These are phyloP conservation scores for Xylocampa areola DNA, from an alignment of 2,888 invertebrate species.

Conservation along the genomic window DNA sequence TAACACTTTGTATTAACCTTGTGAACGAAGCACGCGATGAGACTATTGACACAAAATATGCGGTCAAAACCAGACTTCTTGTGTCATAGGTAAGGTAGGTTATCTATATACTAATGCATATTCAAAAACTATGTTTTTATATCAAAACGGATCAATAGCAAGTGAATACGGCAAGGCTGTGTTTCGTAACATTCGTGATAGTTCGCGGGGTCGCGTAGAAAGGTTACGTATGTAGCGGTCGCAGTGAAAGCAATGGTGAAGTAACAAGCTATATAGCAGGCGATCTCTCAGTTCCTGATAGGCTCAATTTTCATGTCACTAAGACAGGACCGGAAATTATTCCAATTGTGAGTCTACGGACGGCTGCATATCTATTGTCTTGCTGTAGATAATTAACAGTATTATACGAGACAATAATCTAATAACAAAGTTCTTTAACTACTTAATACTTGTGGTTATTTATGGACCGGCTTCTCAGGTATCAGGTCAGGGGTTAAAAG, in stretches of 20 bases:
- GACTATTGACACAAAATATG: slow-evolving; percentile 44
- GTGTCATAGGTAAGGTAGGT: slow-evolving; percentile 16
- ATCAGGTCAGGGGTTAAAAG: too few species aligned
- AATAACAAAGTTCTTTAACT: slow-evolving; percentile 20
- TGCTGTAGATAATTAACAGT: slow-evolving; percentile 43
- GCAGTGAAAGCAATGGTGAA: slow-evolving; percentile 74
- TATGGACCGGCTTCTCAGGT: too few species aligned
- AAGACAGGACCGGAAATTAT: slow-evolving; percentile 54
- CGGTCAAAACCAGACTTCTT: slow-evolving; percentile 40
- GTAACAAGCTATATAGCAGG: slow-evolving; percentile 59
- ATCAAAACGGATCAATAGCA: slow-evolving; percentile 44
- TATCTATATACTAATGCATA: slow-evolving; percentile 7
- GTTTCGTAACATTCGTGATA: slow-evolving; percentile 71
- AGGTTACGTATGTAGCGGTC: slow-evolving; percentile 71
- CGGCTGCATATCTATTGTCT: slow-evolving; percentile 49
- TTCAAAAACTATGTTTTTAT: slow-evolving; percentile 12
- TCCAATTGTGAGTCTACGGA: slow-evolving; percentile 45
- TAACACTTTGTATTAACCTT: slow-evolving; percentile 37
- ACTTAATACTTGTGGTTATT: slow-evolving; percentile 10
- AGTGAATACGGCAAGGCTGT: slow-evolving; percentile 43
- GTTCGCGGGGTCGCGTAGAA: slow-evolving; percentile 78
- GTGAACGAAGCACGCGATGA: slow-evolving; percentile 39
- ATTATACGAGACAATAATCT: slow-evolving; percentile 33
- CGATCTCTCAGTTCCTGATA: slow-evolving; percentile 62
- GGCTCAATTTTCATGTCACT: slow-evolving; percentile 58